phyloP scores from a whole-genome alignment of 2,888 invertebrate species.

The Tridacna gigas region DNA sequence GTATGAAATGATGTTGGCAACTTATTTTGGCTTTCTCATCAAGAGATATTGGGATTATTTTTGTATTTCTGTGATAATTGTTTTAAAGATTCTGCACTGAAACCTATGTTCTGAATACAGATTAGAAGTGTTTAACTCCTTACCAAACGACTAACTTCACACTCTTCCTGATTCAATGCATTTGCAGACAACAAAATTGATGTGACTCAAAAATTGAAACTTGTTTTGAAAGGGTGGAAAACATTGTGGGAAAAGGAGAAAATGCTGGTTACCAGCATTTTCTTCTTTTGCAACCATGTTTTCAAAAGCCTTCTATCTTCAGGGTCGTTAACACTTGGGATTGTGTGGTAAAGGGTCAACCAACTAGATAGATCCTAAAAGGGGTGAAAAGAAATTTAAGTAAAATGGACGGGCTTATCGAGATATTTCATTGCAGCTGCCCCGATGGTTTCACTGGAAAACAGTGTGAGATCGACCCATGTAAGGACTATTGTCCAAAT shows the following conservation, averaged over 20 bases:
- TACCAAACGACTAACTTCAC: background rate
- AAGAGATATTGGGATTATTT: too few relatives aligned
- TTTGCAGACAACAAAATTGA: background rate
- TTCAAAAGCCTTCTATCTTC: background rate
- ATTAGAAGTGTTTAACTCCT: too few relatives aligned
- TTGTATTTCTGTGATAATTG: too few relatives aligned
- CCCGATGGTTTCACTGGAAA: slow-evolving; percentile 47
- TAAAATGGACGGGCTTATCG: too few relatives aligned
- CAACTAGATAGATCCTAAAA: too few relatives aligned
- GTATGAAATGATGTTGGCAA: too few relatives aligned
- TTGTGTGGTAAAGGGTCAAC: background rate
- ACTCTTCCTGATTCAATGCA: background rate
- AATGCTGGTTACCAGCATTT: background rate
- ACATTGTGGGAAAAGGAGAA: background rate
- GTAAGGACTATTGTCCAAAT: slow-evolving; percentile 55
- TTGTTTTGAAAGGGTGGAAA: too few relatives aligned
- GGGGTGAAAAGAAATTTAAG: too few relatives aligned
- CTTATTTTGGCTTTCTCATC: too few relatives aligned
- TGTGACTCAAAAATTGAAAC: too few relatives aligned
- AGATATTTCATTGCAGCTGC: slow-evolving; percentile 55
- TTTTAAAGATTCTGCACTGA: too few relatives aligned
- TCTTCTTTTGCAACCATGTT: background rate
- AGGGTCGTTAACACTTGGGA: background rate
- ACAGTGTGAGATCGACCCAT: slow-evolving; percentile 63
- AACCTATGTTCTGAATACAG: too few relatives aligned